Conservation (phyloP, 2,113 vertebrate genomes). For the Himantopus leucocephalus region DNA sequence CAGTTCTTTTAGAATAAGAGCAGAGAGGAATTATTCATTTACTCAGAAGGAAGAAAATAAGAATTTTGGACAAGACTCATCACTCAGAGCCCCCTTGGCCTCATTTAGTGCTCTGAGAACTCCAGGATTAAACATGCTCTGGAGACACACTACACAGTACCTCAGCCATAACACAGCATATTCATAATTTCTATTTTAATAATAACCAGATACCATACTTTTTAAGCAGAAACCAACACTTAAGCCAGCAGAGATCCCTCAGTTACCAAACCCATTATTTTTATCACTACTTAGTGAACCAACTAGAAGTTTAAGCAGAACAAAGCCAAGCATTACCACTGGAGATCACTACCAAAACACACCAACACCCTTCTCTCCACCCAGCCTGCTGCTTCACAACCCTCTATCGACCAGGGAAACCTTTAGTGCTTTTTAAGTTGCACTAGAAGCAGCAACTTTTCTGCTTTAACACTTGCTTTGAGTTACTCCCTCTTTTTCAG, state of each 20-base stretch:
- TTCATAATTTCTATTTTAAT: background rate
- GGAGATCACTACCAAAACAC: background rate
- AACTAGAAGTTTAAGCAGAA: background rate
- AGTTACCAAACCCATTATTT: background rate
- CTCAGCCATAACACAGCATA: background rate
- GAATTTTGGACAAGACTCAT: background rate
- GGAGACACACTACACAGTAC: background rate
- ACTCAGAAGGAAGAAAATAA: background rate
- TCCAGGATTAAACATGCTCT: background rate
- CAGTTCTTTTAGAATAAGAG: background rate
- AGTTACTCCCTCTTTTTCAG: background rate
- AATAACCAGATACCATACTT: accelerated
- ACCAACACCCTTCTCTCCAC: background rate
- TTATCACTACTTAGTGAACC: background rate
- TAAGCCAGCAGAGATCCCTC: background rate
- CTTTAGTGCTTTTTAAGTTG: accelerated
- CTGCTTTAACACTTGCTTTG: background rate
- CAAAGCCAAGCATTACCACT: background rate
- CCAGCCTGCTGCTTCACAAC: background rate
- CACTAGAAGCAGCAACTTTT: background rate
- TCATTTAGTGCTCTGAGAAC: background rate
- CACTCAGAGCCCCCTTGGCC: background rate
- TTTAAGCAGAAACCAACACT: background rate
- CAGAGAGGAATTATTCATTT: background rate
- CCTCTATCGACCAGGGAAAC: accelerated